Evolutionary conservation across 2,113 vertebrate species (phyloP), one percentile per base, ranked within the genome.

Genomic region (Ardeotis arabs): DNA sequence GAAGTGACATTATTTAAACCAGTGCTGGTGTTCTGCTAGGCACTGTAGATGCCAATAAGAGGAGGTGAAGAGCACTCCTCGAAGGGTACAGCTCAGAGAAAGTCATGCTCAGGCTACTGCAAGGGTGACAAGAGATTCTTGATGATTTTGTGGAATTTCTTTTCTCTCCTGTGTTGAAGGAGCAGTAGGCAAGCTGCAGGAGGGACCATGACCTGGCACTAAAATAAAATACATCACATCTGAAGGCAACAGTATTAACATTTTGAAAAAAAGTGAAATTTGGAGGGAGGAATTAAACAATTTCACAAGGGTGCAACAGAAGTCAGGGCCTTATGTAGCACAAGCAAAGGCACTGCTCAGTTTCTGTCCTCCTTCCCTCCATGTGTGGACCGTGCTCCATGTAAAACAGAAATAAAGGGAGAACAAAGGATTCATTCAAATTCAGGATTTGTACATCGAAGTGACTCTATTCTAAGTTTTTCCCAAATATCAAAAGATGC

Each of bases 391-490:
- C 50, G 77, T 33, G 60, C 5, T 64, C 33, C 75, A 55, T 47
- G 52, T 64, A 88, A 82, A 88, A 86, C 60, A 59, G 60, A 44
- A 88, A 44, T 47, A 75, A 53, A 91, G 10, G 19, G 35, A 90
- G 73, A 89, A 90, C 64, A 93, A 96, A 81, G 69, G 89, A 82
- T 64, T 67, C 14, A 37, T 72, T 78, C 80, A 64, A 63, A 77
- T 74, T 70, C 68, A 75, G 76, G 69, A 37, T 93, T 74, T 78
- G 27, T 68, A 29, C 74, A 72, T 75, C 55, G 75, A 90, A 96
- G 35, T 68, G 44, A 64, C 49, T 78, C 83, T 95, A 90, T 88
- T 94, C 82, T 75, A 94, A 94, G 80, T 69, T 93, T 66, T 84
- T 70, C 62, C 49, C 84, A 94, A 78, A 87, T 81, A 93, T 45